phyloP scores from a whole-genome alignment of 92 coral and sea anemone genomes.

The Epizoanthus scotinus region DNA sequence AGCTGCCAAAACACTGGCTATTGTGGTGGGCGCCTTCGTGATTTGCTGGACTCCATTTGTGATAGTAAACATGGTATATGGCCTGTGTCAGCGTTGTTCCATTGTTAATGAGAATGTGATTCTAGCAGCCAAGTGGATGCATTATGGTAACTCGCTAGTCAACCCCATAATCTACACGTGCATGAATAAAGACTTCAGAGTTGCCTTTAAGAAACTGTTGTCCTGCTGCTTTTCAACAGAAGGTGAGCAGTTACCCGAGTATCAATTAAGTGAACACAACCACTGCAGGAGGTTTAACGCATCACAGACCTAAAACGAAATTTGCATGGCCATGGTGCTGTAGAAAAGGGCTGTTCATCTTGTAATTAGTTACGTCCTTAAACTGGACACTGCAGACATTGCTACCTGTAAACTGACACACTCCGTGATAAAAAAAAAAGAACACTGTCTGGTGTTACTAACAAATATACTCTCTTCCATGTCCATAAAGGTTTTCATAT shows the following conservation, averaged over 20 bases:
- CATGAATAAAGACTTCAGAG: constrained; percentile 73
- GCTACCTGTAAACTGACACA: too few relatives aligned
- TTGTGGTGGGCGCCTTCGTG: constrained; percentile 83
- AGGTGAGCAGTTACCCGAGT: constrained; percentile 42
- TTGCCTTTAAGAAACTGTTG: constrained; percentile 61
- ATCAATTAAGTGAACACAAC: background rate
- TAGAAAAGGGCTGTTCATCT: too few relatives aligned
- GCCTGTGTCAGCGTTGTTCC: constrained; percentile 67
- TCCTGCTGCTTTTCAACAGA: constrained; percentile 17
- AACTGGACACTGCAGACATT: too few relatives aligned
- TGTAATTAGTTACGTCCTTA: too few relatives aligned
- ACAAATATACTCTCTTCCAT: too few relatives aligned
- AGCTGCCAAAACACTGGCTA: constrained; percentile 91
- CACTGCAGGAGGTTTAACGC: background rate
- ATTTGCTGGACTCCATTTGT: constrained; percentile 92
- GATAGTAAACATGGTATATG: constrained; percentile 68
- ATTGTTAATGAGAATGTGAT: constrained; percentile 52
- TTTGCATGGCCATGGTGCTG: too few relatives aligned
- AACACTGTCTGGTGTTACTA: too few relatives aligned
- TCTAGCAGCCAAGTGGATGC: constrained; percentile 86
- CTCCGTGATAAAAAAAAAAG: too few relatives aligned
- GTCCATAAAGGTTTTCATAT: too few relatives aligned
- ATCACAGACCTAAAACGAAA: background rate
- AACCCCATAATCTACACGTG: constrained; percentile 86
- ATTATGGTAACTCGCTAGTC: constrained; percentile 84